Percentiles rank a stretch among this genome's conserved stretches.
These are phyloP conservation scores for Serinus canaria DNA, from an alignment of 2,113 vertebrate species.

Conservation along the genomic window DNA sequence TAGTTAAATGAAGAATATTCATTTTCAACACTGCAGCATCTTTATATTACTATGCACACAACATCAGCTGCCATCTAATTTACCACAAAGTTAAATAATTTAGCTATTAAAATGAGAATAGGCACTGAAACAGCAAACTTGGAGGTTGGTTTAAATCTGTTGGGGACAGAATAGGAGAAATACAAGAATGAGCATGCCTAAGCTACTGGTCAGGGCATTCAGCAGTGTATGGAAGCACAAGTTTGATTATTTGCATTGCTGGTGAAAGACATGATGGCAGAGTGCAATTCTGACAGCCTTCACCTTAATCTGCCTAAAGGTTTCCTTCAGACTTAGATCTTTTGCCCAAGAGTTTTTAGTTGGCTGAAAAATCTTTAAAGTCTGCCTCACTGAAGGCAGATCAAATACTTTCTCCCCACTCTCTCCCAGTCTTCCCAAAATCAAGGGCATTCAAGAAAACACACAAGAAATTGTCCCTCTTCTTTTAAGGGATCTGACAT, in stretches of 20 bases:
- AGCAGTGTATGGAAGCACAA: background rate
- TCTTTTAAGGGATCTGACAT: background rate
- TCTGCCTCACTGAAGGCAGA: background rate
- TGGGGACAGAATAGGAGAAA: background rate
- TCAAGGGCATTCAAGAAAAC: background rate
- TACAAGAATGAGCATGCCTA: background rate
- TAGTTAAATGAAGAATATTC: background rate
- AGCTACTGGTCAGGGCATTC: background rate
- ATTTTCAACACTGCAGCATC: background rate
- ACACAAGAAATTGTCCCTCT: background rate
- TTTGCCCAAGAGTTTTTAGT: background rate
- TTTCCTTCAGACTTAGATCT: background rate
- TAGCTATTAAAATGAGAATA: background rate
- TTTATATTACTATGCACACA: background rate
- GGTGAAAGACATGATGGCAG: fast-evolving
- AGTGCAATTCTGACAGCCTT: background rate
- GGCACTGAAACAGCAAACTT: background rate
- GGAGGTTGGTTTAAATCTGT: background rate
- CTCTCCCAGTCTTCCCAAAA: background rate
- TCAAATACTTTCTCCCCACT: background rate
- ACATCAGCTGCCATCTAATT: background rate
- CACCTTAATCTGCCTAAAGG: background rate
- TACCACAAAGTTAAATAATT: background rate
- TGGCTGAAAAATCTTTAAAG: background rate
- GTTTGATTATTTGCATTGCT: background rate